These are phyloP conservation scores for Manis pentadactyla DNA, from an alignment of 2,797 vertebrate species.

Conservation along the genomic window DNA sequence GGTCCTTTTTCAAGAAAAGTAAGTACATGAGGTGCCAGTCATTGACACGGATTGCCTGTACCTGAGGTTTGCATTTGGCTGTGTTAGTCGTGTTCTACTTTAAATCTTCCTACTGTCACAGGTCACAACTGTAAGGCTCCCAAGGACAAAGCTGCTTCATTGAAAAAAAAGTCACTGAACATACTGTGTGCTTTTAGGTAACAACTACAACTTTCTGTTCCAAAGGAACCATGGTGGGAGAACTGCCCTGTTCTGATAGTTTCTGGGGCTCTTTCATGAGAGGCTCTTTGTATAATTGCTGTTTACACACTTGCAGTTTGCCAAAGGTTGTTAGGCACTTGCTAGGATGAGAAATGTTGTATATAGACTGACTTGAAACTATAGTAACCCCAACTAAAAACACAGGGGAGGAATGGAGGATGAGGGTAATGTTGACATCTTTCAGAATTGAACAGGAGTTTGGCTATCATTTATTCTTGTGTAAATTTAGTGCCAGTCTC, in stretches of 20 bases:
- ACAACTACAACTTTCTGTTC: conserved; percentile 20
- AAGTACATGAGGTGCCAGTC: not conserved
- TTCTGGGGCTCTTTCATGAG: not conserved
- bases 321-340: conserved; percentile 58
- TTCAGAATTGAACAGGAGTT: conserved; percentile 11
- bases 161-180: not conserved
- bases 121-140: not conserved
- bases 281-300: conserved; percentile 58
- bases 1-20: not conserved
- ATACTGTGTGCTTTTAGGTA: not conserved
- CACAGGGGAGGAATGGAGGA: not conserved
- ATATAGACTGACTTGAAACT: not conserved
- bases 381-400: conserved; percentile 31
- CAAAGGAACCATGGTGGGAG: not conserved
- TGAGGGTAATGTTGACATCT: not conserved
- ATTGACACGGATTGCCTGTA: not conserved
- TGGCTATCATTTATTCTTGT: conserved; percentile 9
- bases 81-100: not conserved
- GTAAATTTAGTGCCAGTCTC: conserved; percentile 8
- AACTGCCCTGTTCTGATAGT: not conserved
- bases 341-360: conserved; percentile 70
- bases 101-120: not conserved
- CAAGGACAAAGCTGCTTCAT: not conserved
- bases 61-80: not conserved
- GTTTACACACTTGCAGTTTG: conserved; percentile 65